Conservation (phyloP, 35 echinoderm and acorn worm genomes). For the Stichopus chloronotus region DNA sequence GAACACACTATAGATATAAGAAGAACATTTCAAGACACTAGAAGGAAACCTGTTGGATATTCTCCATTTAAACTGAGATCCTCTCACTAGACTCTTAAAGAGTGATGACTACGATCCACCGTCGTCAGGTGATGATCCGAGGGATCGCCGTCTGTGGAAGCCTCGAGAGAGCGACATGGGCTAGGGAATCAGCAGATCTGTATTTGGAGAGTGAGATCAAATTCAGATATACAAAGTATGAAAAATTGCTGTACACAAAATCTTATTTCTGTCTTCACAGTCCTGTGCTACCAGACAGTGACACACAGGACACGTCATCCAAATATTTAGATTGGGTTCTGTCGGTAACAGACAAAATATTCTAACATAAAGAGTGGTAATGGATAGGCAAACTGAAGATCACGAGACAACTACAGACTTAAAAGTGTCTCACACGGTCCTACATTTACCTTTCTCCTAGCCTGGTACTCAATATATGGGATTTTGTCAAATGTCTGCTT, state of each 20-base stretch:
- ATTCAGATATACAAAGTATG: neutral
- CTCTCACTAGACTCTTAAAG: too few relatives aligned
- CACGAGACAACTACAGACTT: too few relatives aligned
- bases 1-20: too few relatives aligned
- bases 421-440: too few relatives aligned
- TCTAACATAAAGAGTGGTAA: too few relatives aligned
- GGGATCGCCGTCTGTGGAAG: conserved; percentile 33
- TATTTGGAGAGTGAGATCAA: neutral
- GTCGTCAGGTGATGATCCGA: conserved; percentile 10
- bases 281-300: neutral
- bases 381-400: too few relatives aligned
- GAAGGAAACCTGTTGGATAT: too few relatives aligned
- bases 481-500: too few relatives aligned
- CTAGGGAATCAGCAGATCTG: conserved; percentile 40
- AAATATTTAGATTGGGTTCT: neutral
- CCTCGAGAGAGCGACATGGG: neutral
- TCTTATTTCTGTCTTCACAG: neutral
- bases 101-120: neutral
- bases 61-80: too few relatives aligned
- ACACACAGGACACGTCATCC: neutral
- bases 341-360: neutral
- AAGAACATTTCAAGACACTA: too few relatives aligned
- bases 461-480: too few relatives aligned
- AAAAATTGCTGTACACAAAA: neutral
- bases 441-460: neutral